These are phyloP conservation scores for Galendromus occidentalis DNA, from an alignment of 1,140 invertebrate species.

Conservation along the genomic window DNA sequence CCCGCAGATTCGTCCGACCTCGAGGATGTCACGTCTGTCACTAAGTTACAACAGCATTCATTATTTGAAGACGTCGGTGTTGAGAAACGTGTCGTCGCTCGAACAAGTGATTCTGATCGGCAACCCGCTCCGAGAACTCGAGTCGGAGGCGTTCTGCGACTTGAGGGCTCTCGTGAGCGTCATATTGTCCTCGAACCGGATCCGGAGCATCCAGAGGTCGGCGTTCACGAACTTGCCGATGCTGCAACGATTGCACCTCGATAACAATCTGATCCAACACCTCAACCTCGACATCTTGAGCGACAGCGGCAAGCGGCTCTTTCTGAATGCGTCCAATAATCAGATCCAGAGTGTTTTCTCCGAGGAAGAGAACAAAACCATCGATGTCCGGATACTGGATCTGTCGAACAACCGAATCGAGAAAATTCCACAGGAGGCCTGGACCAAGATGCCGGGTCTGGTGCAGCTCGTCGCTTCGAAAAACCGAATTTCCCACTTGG, in stretches of 20 bases:
- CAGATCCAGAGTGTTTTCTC: background rate
- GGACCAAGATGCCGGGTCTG: background rate
- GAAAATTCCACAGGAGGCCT: background rate
- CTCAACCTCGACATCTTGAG: background rate
- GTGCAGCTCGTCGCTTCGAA: background rate
- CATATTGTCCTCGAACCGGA: background rate
- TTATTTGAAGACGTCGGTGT: background rate
- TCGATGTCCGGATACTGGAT: background rate
- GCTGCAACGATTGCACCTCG: background rate
- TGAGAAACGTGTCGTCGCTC: background rate
- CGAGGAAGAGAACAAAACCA: background rate
- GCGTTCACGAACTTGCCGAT: background rate
- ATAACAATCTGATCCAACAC: conserved; percentile 9
- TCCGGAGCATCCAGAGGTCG: background rate
- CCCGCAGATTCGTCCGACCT: background rate
- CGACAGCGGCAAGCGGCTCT: background rate
- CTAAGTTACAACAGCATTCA: conserved; percentile 8
- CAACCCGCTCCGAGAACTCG: background rate
- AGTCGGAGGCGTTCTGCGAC: background rate
- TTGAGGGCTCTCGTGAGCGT: background rate
- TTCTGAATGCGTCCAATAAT: conserved; percentile 1
- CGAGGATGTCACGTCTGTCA: background rate
- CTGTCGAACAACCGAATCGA: background rate
- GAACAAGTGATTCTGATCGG: conserved; percentile 7
- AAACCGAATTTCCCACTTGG: background rate